Evolutionary conservation across 2,113 vertebrate genomes (phyloP), one percentile per base, ranked within the genome.

Genomic region (Electrona antarctica): DNA sequence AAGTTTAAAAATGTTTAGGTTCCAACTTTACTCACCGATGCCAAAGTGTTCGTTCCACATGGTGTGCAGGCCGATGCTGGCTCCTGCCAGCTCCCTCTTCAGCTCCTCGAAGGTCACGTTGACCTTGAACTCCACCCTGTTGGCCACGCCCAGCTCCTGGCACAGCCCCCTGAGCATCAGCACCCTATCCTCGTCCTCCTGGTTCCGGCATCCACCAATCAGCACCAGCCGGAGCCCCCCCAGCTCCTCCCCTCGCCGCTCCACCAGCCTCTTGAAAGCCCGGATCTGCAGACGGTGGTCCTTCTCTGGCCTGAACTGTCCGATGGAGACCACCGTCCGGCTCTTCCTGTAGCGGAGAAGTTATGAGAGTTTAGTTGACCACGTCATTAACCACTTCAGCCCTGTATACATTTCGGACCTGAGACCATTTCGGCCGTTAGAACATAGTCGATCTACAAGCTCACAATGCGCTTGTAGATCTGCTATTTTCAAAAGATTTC

Each of bases 11-110:
- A 33, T 33, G 29, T 33, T 2, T 4, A 33, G 29, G 29, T n/a
- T n/a, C n/a, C n/a, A n/a, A 99, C 90, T 99, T 96, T 56, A 99
- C 97, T 98, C 88, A 74, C 97, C 97, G 98, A 99, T 98, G 0
- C 97, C 97, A 0, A 99, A 99, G 87, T 98, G 97, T 75, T 99
- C 96, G 0, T 98, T 99, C 97, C 96, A 98, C 97, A 99, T 99
- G 8, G 96, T 98, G 66, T 99, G 97, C 76, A 99, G 91, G 1
- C 97, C 97, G 0, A 99, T 85, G n/a, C 94, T 95, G 69, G 96
- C 95, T 56, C 92, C 81, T 0, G 88, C 86, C 73, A 99, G 89
- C 76, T 95, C 93, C 2, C 87, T 91, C 93, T 96, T 96, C 58
- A 99, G 88, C 71, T 97, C 95, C 61, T 95, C 92, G 63, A 97